Base-by-base conservation (phyloP, 2,797 vertebrate genomes). In the Austrolebias charrua region DNA sequence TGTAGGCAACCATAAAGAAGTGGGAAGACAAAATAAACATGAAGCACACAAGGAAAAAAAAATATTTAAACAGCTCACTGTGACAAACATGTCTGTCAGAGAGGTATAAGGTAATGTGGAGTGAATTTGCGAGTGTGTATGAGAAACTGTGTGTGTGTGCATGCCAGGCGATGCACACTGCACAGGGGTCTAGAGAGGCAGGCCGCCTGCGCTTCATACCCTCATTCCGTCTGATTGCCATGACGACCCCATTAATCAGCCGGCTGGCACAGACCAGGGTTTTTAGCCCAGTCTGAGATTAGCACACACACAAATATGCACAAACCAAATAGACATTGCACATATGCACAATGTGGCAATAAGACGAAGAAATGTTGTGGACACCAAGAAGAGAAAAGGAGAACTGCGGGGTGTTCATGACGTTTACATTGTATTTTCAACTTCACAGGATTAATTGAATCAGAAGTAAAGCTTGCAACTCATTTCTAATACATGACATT, bases 191-290 rank as follows among this genome's bases (percentile, higher is more conserved):
- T 94, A 94, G 94, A 87, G 91, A 93, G 88, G 90, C 76, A 87
- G 92, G 91, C 92, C 89, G 94, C 94, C 94, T 92, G 91, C 79
- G 93, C 89, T 92, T 92, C 90, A 84, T 95, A 98, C 94, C 96
- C 96, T 94, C 96, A 98, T 98, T 98, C 96, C 95, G 95, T 98
- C 96, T 94, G 91, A 94, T 95, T 93, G 93, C 90, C 93, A 94
- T 95, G 97, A 96, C 92, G 96, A 97, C 93, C 94, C 95, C 96
- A 99, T 99, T 99, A 98, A 99, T 99, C 96, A 99, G 95, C 90
- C 92, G 94, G 93, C 96, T 98, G 96, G 96, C 95, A 97, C 92
- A 88, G 94, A 95, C 93, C 92, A 93, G 92, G 91, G 95, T 94
- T 94, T 94, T 94, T 94, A 94, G 93, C 95, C 94, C 95, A 95